Evolutionary conservation across 2,888 invertebrate genomes (phyloP), one percentile per base, ranked within the genome.

Genomic region (Nomada ruficornis): DNA sequence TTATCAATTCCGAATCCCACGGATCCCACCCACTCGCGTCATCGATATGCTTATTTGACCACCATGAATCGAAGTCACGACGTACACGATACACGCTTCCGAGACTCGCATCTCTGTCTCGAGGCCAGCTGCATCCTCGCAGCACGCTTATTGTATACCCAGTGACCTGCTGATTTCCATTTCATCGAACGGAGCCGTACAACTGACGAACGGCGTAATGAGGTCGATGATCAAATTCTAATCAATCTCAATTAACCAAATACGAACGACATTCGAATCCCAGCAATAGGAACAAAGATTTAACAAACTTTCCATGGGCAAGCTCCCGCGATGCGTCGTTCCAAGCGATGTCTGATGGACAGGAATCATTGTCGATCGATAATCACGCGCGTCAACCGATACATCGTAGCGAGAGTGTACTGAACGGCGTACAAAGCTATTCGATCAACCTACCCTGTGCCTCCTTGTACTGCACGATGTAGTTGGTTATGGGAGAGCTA

Each of bases 381-480:
- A 75, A 74, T 82, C 77, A 47, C 54, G 52, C 71, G 47, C 52
- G 79, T 81, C 42, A 67, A 11, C 69, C 68, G 59, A 80, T 64
- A 69, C 54, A 81, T 77, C 65, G 79, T 50, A 42, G 47, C 57
- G 63, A 52, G 65, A 62, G 57, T 62, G 82, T 71, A 71, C 47
- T 18, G 59, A 65, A 11, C n/a, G 23, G 18, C 2, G 70, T 5
- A 70, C 75, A 68, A 77, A 73, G 60, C 77, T 73, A 62, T 29
- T 62, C 55, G 23, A 7, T 18, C 20, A 68, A 90, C 92, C 80
- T 90, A 95, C 95, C 95, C 91, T 94, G 94, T 0, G 94, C 94
- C 86, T 95, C 95, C 91, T 95, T 96, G 89, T 95, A 96, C 88
- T 96, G 95, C 29, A 96, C 92, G 82, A 95, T 94, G 91, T 96